Conservation (phyloP, 2,113 vertebrate genomes). For the human region DNA sequence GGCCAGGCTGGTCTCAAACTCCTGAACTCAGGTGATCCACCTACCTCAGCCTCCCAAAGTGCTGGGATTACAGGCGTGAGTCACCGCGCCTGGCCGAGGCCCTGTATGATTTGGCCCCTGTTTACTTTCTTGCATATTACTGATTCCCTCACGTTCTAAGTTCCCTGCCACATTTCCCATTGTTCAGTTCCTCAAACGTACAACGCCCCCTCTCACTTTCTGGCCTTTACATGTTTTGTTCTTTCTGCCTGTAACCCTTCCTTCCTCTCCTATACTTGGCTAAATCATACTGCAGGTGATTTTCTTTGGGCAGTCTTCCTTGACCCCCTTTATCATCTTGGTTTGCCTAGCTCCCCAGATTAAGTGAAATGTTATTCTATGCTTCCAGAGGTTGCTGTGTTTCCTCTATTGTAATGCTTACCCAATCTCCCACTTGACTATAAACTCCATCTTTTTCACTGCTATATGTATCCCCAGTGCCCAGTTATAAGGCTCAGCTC, state of each 20-base stretch:
- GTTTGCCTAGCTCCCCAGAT: neutral
- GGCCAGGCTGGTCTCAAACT: too few species aligned
- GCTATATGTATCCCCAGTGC: neutral
- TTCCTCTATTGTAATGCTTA: neutral
- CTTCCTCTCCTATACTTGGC: neutral
- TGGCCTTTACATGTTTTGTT: neutral
- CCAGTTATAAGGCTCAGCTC: neutral
- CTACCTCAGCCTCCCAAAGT: too few species aligned
- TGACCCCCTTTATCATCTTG: neutral
- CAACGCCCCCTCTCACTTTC: neutral
- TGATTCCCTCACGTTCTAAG: neutral
- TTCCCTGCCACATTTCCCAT: neutral
- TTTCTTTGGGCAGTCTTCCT: slow-evolving; percentile 23
- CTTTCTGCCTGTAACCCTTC: neutral
- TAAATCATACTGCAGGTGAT: neutral
- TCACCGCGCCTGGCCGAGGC: too few species aligned
- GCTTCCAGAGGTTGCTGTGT: neutral
- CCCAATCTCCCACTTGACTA: neutral
- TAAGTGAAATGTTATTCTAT: neutral
- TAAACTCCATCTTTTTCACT: neutral
- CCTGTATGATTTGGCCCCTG: neutral
- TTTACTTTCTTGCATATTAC: neutral
- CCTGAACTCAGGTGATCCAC: too few species aligned
- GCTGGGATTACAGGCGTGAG: too few species aligned
- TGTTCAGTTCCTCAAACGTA: neutral